Evolutionary conservation across 2,113 vertebrate species (phyloP).

Genomic region (Choloepus hoffmanni): DNA sequence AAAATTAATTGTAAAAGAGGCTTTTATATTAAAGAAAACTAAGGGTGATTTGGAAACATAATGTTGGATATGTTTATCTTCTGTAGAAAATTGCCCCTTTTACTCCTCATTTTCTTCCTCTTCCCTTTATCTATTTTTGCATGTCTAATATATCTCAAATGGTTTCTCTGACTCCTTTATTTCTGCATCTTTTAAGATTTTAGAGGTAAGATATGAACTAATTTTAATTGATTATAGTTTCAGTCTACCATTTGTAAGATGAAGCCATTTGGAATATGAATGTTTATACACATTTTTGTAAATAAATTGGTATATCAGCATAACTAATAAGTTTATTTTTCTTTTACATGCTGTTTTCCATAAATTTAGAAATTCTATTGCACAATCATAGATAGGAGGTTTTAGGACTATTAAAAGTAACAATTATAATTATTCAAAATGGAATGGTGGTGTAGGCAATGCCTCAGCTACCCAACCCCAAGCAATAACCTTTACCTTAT

Average conservation of each 20-base stretch:
- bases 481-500: neutral
- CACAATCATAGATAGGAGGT: neutral
- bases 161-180: neutral
- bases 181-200: too few relatives aligned
- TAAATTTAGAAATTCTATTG: neutral
- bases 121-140: neutral
- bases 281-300: neutral
- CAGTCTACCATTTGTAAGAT: neutral
- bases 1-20: slow-evolving; percentile 18
- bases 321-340: slow-evolving; percentile 11
- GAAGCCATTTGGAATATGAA: neutral
- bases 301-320: slow-evolving; percentile 5
- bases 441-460: neutral
- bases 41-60: neutral
- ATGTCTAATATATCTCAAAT: neutral
- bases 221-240: slow-evolving; percentile 37
- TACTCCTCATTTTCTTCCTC: neutral
- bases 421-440: slow-evolving; percentile 23
- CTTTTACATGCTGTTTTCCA: neutral
- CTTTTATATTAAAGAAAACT: slow-evolving; percentile 40
- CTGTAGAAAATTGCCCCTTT: neutral
- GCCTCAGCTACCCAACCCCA: neutral
- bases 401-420: slow-evolving; percentile 17
- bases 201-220: neutral
- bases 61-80: slow-evolving; percentile 31